A percentile compares a stretch with the other conserved stretches of the same genome.
These are phyloP conservation scores for Numida meleagris DNA, from an alignment of 2,113 vertebrate genomes.

Conservation along the genomic window DNA sequence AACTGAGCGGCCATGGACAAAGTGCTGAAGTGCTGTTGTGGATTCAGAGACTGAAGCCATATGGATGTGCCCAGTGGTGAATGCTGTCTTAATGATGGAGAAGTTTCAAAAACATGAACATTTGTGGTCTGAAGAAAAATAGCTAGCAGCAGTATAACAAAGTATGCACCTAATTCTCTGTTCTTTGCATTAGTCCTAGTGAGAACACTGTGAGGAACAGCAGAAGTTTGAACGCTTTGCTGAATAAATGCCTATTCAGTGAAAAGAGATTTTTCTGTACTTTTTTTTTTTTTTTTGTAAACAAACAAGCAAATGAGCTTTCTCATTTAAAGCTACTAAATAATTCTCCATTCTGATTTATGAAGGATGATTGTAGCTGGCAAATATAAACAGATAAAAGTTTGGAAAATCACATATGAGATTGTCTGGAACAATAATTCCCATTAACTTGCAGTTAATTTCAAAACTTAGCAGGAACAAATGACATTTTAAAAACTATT, in stretches of 20 bases:
- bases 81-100: fast-evolving
- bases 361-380: not conserved
- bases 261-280: not conserved
- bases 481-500: slow-evolving; percentile 38
- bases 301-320: slow-evolving; percentile 22
- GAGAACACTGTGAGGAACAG: not conserved
- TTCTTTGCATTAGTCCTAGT: not conserved
- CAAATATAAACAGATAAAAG: slow-evolving; percentile 49
- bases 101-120: too few relatives aligned
- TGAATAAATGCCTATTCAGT: not conserved
- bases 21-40: not conserved
- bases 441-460: slow-evolving; percentile 54
- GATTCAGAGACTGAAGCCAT: fast-evolving
- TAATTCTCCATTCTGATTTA: slow-evolving; percentile 17
- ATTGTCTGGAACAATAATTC: slow-evolving; percentile 52
- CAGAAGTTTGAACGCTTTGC: not conserved
- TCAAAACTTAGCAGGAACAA: slow-evolving; percentile 40
- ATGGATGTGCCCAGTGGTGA: not conserved
- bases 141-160: not conserved
- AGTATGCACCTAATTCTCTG: not conserved
- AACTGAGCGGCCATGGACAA: fast-evolving
- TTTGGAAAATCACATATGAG: slow-evolving; percentile 37
- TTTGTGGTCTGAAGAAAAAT: not conserved
- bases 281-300: not conserved
- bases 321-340: not conserved